Base-by-base conservation (phyloP, 2,888 invertebrate species). In the Andrena flavipes region DNA sequence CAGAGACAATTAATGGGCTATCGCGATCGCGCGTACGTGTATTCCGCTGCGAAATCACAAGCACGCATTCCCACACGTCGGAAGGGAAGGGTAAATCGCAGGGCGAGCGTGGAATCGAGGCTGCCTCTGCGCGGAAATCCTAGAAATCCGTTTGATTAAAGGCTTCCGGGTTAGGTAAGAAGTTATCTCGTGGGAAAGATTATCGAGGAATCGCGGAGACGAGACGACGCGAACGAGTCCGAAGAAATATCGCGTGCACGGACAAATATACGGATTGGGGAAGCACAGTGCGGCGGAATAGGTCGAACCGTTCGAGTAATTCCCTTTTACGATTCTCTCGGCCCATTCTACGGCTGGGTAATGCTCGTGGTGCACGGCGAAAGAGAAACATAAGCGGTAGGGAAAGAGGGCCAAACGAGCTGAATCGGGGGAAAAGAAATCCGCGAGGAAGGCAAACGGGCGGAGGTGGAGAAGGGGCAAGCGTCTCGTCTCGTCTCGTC, bases 321-420 rank as follows among this genome's bases (percentile, higher is more conserved):
- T 86, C 78, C 80, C 80, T 76, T 87, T 87, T 87, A 87, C 76
- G 86, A 84, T 70, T 72, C 64, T 72, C 68, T 80, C 78, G 71
- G 70, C 29, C 77, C 75, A 30, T 87, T 76, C 65, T 48, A 60
- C 33, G 71, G 67, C 73, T 42, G 70, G 75, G 59, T 67, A 72
- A 84, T 59, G 82, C 48, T 59, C 65, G 6, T 0, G 51, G 65
- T 13, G 73, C 71, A 69, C 59, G 80, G 67, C 62, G 60, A 78
- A 75, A 72, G 76, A 83, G 85, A 78, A 78, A 82, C 83, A 85
- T 76, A 80, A 82, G 80, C 76, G 84, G 67, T 23, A 26, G 69
- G 65, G 49, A 54, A 71, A 16, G 69, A 63, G 76, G 26, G 33
- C 63, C 56, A 51, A 81, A 84, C 80, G 77, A 76, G 69, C 65